Evolutionary conservation across 2,113 vertebrate species (phyloP), one percentile per base, ranked within the genome.

Genomic region (Ifrita kowaldi): DNA sequence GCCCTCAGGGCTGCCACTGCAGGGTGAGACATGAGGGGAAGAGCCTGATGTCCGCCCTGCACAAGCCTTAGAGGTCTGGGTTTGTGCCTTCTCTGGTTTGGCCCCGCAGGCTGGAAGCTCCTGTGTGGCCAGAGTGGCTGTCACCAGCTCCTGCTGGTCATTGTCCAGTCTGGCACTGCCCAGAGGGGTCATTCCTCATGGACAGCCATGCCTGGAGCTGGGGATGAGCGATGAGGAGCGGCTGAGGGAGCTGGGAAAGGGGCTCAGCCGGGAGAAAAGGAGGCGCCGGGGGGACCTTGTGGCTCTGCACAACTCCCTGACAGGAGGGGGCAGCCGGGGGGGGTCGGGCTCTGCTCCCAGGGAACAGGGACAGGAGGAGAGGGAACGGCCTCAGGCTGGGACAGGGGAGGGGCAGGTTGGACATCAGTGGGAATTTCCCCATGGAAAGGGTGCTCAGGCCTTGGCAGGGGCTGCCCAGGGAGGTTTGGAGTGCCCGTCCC

Each of bases 381-480:
- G 52, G 39, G 52, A 67, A n/a, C 0, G 0, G 33, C 52, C 68
- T n/a, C 60, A 30, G 9, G 18, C n/a, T 59, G 71, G 24, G 30
- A 50, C 6, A 10, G 19, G 44, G 42, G 0, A 26, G 16, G 47
- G 1, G 6, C 47, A 47, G 13, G 6, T 0, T 5, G 50, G 32
- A 1, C 27, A 67, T 0, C 11, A 68, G 63, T 7, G 60, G 37
- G 63, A 69, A 69, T 78, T 60, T 70, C n/a, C 0, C 0, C 39
- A 7, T 17, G 19, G 49, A 79, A 69, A 69, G 12, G 33, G 8
- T 3, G 37, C 1, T 33, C 53, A 68, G 52, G 44, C 0, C 0
- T 3, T 37, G 76, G 44, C 0, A 44, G 27, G 68, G 19, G 35
- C 5, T 76, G n/a, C 53, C 62, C 24, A 19, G n/a, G 47, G 47